phyloP scores from a whole-genome alignment of 2,888 invertebrate species.

The Plagiodera versicolora region DNA sequence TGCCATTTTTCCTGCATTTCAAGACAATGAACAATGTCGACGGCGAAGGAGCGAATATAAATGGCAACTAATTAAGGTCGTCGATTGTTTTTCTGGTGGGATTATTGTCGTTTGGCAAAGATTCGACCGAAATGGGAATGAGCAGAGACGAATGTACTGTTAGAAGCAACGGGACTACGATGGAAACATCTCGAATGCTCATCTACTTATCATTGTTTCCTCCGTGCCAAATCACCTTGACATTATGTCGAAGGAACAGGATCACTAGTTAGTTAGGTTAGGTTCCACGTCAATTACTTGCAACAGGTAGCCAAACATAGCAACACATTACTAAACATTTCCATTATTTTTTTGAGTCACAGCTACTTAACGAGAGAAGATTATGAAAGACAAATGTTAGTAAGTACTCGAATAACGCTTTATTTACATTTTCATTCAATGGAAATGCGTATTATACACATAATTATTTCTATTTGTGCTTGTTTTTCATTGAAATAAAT shows the following conservation, averaged over 20 bases:
- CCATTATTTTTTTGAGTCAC: too few relatives aligned
- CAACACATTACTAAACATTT: too few relatives aligned
- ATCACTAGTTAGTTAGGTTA: too few relatives aligned
- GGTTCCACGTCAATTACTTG: too few relatives aligned
- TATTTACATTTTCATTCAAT: neutral
- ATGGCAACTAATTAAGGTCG: conserved; percentile 24
- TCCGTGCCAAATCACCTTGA: neutral
- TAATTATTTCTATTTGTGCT: neutral
- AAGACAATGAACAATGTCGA: conserved; percentile 26
- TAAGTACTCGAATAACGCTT: too few relatives aligned
- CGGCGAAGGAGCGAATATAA: conserved; percentile 23
- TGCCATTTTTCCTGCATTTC: conserved; percentile 14
- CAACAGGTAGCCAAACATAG: too few relatives aligned
- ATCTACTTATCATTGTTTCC: conserved; percentile 5
- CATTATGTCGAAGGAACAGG: too few relatives aligned
- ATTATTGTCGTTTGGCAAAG: conserved; percentile 21
- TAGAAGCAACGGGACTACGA: conserved; percentile 17
- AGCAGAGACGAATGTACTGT: conserved; percentile 8
- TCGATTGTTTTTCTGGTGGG: conserved; percentile 22
- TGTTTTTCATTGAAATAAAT: neutral
- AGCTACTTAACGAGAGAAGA: too few relatives aligned
- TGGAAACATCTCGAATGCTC: conserved; percentile 13
- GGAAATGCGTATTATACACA: neutral
- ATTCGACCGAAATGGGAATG: conserved; percentile 21
- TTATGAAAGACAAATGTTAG: too few relatives aligned